Evolutionary conservation across 2,888 invertebrate genomes (phyloP).

Genomic region (Galerucella nymphaeae): DNA sequence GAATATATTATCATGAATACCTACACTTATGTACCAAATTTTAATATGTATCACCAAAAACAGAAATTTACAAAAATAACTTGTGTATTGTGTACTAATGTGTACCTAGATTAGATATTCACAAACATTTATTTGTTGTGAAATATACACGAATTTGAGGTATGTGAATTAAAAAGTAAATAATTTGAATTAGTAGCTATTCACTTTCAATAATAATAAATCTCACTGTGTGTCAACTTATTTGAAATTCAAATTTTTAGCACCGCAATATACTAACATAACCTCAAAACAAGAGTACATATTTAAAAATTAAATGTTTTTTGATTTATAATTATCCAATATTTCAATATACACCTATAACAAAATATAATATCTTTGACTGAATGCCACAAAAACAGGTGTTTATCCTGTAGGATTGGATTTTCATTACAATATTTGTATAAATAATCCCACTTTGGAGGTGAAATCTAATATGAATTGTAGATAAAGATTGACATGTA

Average conservation of each 20-base stretch:
- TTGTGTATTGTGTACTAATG: too few species aligned
- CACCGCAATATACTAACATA: conserved; percentile 14
- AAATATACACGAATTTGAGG: neutral
- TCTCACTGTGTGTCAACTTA: neutral
- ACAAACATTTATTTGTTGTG: neutral
- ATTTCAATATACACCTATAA: neutral
- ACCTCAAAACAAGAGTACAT: conserved; percentile 11
- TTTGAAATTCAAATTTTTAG: conserved; percentile 16
- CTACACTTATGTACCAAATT: too few species aligned
- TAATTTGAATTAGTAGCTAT: neutral
- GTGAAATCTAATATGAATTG: conserved; percentile 15
- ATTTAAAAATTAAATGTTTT: neutral
- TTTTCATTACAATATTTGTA: conserved; percentile 3
- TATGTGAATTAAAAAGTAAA: neutral
- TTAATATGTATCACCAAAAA: too few species aligned
- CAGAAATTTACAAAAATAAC: too few species aligned
- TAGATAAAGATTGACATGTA: conserved; percentile 39
- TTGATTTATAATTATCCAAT: neutral
- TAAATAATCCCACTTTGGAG: neutral
- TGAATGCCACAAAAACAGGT: conserved; percentile 5
- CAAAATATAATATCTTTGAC: neutral
- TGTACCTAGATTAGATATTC: neutral
- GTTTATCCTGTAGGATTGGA: conserved; percentile 8
- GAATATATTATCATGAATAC: too few species aligned
- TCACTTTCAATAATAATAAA: neutral